Base-by-base conservation (phyloP, 2,113 vertebrate species). In the Hepsetus odoe region DNA sequence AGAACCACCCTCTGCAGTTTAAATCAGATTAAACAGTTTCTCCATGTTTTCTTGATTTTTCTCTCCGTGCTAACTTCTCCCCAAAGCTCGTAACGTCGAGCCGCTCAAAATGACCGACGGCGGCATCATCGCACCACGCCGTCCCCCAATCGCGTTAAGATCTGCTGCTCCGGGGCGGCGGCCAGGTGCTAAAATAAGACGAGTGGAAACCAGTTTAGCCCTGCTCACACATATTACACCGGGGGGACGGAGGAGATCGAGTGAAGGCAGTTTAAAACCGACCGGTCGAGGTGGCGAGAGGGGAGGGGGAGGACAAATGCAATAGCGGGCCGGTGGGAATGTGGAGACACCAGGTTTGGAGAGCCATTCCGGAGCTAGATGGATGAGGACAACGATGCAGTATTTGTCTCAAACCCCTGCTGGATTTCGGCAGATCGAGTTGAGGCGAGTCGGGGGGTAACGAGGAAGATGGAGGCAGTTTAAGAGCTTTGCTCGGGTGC, bases 91-190 rank as follows among this genome's bases (percentile, higher is more conserved):
- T 32, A 61, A 20, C 13, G 44, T 74, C 81, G 71, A 82, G 62
- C 68, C 77, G 80, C 83, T 90, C 76, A 81, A 85, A 79, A 85
- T 86, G 84, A 89, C 85, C 81, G 78, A 87, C 83, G 85, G 85
- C 81, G 79, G 40, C 79, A 77, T 30, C 33, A 74, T 79, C 64
- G 35, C 74, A 85, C 81, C 83, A 86, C 26, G 12, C 44, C 7
- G 18, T 72, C 74, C 74, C 64, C 74, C 74, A 80, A 83, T 83
- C 74, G 51, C 33, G 80, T 90, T 88, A 82, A 56, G 68, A 77
- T 62, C n/a, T 64, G 32, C 18, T 20, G 5, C 11, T 30, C 0
- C 26, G 80, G 79, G 82, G 72, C 61, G 72, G 76, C 66, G 76
- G 59, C 67, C 26, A 67, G 40, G 40, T 24, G 71, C 46, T n/a